These are phyloP conservation scores for Nudaria mundana DNA, from an alignment of 2,888 invertebrate genomes.

Conservation along the genomic window DNA sequence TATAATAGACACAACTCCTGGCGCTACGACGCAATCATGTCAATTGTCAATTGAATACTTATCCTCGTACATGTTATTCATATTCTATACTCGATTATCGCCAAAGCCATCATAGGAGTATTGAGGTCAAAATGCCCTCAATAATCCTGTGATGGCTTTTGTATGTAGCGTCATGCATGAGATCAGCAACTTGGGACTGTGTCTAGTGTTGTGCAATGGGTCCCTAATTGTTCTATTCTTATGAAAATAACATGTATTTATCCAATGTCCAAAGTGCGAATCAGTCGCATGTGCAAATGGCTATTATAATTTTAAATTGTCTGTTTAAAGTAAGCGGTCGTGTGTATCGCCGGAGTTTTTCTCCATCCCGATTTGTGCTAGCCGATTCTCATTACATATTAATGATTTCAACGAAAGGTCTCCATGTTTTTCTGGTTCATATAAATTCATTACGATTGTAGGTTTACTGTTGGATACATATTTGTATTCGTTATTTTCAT, in stretches of 20 bases:
- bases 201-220: conserved; percentile 2
- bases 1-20: conserved; percentile 15
- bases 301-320: conserved; percentile 23
- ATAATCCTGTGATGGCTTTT: conserved; percentile 43
- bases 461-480: conserved; percentile 11
- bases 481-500: conserved; percentile 2
- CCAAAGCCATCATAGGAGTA: too few species aligned
- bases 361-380: conserved; percentile 24
- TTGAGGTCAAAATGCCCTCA: conserved; percentile 38
- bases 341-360: conserved; percentile 24
- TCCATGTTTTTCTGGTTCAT: conserved; percentile 12
- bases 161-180: conserved; percentile 50
- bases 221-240: conserved; percentile 19
- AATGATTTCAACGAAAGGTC: conserved; percentile 27
- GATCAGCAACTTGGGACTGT: conserved; percentile 64
- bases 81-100: conserved; percentile 41
- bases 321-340: conserved; percentile 24
- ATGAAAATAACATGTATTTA: conserved; percentile 17
- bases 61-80: conserved; percentile 39
- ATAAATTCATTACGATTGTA: conserved; percentile 17
- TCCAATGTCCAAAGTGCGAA: conserved; percentile 14
- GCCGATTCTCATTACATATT: conserved; percentile 28
- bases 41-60: conserved; percentile 30
- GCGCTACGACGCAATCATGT: conserved; percentile 24
- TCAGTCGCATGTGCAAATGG: conserved; percentile 18